These are phyloP conservation scores for Pangasius larnaudii DNA, from an alignment of 2,797 vertebrate species.

Conservation along the genomic window DNA sequence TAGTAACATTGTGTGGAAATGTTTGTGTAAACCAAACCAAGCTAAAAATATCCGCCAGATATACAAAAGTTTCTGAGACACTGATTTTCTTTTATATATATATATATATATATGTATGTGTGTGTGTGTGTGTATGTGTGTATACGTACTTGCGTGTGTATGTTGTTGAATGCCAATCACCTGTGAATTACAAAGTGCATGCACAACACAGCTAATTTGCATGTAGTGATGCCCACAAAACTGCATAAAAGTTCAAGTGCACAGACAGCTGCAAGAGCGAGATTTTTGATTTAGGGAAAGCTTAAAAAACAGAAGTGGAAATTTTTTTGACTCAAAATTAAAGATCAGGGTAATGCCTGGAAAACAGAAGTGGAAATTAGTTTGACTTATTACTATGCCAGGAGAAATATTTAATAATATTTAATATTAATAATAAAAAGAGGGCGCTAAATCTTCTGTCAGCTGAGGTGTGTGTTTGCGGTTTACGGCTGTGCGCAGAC, in stretches of 20 bases:
- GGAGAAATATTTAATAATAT: neutral
- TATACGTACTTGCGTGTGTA: too few species aligned
- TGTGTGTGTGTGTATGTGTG: too few species aligned
- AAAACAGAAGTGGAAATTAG: neutral
- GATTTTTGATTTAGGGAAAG: neutral
- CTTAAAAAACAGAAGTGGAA: neutral
- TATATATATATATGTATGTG: too few species aligned
- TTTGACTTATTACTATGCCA: neutral
- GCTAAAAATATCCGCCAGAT: neutral
- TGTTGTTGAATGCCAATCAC: neutral
- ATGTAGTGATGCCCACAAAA: too few species aligned
- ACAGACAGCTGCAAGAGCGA: neutral
- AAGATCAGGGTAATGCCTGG: neutral
- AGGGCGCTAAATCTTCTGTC: neutral
- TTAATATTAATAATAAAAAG: neutral
- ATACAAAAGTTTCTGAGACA: neutral
- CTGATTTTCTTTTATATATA: neutral
- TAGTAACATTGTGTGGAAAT: neutral
- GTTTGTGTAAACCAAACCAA: neutral
- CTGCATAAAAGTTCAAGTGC: neutral
- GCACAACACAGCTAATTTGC: neutral
- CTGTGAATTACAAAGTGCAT: neutral
- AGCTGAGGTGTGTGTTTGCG: too few species aligned
- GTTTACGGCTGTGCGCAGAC: neutral
- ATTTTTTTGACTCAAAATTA: neutral